These are phyloP conservation scores for Nerophis lumbriciformis DNA, from an alignment of 2,113 vertebrate genomes.

Conservation along the genomic window DNA sequence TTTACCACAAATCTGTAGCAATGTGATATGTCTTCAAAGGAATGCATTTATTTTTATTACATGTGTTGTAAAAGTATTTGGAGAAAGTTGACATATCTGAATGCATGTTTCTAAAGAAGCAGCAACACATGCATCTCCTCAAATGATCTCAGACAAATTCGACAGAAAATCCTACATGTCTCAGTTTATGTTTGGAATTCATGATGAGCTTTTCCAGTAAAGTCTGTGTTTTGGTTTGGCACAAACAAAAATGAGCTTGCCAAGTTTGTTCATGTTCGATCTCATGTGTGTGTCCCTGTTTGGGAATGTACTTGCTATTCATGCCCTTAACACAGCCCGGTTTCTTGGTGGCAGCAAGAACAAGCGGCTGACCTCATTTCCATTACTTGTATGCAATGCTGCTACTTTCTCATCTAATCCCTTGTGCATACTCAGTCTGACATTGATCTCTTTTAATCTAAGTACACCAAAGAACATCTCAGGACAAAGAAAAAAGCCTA, in stretches of 20 bases:
- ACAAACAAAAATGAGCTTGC: constrained; percentile 42
- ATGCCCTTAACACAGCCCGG: constrained; percentile 7
- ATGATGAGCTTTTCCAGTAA: constrained; percentile 36
- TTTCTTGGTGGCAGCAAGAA: not conserved
- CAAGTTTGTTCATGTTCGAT: not conserved
- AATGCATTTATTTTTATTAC: too few relatives aligned
- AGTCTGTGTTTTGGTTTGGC: constrained; percentile 28
- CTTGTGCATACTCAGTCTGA: constrained; percentile 11
- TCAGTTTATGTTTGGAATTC: constrained; percentile 41
- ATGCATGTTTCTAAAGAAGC: constrained; percentile 14
- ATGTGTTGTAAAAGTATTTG: constrained; percentile 2
- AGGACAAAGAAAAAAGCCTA: constrained; percentile 36
- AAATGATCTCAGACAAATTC: constrained; percentile 17
- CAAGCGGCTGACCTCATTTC: constrained; percentile 23
- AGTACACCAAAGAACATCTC: constrained; percentile 31
- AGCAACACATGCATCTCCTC: constrained; percentile 7
- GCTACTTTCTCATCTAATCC: constrained; percentile 28
- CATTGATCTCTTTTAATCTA: constrained; percentile 27
- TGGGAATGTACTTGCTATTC: constrained; percentile 10
- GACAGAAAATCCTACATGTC: constrained; percentile 5
- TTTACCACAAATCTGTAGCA: not conserved
- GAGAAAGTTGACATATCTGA: constrained; percentile 18
- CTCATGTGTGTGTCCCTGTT: constrained; percentile 15
- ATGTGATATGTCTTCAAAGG: too few relatives aligned
- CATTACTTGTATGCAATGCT: constrained; percentile 17